These are phyloP conservation scores for Corydoras maculifer DNA, from an alignment of 2,113 vertebrate species.

Conservation along the genomic window DNA sequence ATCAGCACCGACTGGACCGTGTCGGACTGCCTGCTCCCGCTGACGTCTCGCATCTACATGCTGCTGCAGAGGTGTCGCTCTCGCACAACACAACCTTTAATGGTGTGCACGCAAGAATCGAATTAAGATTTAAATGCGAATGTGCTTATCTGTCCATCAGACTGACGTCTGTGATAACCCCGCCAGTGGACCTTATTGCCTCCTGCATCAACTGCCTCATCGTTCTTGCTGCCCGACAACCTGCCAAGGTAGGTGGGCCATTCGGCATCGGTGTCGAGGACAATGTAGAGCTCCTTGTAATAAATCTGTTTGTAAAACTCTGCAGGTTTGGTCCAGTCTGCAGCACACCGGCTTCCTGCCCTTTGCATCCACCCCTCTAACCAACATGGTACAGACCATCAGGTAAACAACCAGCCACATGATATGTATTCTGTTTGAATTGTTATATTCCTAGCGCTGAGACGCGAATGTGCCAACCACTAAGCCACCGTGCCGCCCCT, in stretches of 20 bases:
- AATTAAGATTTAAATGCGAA: neutral
- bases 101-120: no score
- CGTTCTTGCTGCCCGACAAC: conserved; percentile 84
- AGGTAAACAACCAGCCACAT: conserved; percentile 64
- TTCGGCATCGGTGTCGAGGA: neutral
- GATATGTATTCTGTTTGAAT: no score
- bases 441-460: no score
- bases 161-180: conserved; percentile 86
- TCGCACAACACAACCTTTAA: no score
- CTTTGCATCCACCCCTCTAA: conserved; percentile 79
- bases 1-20: conserved; percentile 90
- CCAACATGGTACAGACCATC: conserved; percentile 79
- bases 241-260: conserved; percentile 75
- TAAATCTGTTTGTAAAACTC: neutral
- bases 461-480: no score
- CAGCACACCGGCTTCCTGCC: conserved; percentile 94
- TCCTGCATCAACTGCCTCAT: conserved; percentile 93
- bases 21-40: conserved; percentile 88
- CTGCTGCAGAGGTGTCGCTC: conserved; percentile 81
- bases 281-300: neutral
- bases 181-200: conserved; percentile 90
- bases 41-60: conserved; percentile 97
- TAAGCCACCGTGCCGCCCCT: no score
- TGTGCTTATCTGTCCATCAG: conserved; percentile 50
- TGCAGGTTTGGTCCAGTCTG: conserved; percentile 93